Evolutionary conservation across 2,797 vertebrate species (phyloP).

Genomic region (Danio choprae): DNA sequence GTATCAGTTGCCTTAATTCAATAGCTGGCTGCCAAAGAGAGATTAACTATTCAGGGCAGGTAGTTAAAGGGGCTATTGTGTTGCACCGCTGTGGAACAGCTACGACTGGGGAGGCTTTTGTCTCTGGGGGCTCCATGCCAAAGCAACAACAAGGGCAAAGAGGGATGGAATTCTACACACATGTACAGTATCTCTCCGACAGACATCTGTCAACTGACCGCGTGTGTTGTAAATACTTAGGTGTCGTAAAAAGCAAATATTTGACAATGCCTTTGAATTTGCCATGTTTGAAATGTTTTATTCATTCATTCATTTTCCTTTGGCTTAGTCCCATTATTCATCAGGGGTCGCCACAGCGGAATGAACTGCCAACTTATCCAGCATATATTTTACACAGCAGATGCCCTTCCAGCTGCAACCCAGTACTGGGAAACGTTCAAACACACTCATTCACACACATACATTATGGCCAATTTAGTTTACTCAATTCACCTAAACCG

Average conservation of each 20-base stretch:
- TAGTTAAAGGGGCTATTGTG: conserved; percentile 83
- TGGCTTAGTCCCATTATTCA: no score
- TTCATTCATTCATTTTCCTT: no score
- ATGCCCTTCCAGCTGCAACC: no score
- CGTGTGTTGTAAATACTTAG: conserved; percentile 32
- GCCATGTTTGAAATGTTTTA: neutral
- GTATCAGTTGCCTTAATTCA: conserved; percentile 82
- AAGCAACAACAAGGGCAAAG: conserved; percentile 70
- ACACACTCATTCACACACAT: no score
- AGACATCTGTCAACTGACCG: conserved; percentile 36
- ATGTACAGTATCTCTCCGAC: neutral
- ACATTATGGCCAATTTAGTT: no score
- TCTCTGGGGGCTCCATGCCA: conserved; percentile 71
- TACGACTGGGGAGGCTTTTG: conserved; percentile 75
- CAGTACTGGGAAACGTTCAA: no score
- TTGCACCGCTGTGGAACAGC: conserved; percentile 74
- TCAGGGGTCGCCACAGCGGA: no score
- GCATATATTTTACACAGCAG: no score
- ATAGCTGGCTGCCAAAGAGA: conserved; percentile 79
- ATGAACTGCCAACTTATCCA: no score
- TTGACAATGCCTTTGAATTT: neutral
- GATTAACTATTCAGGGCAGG: conserved; percentile 83
- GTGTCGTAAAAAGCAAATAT: neutral
- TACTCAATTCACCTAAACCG: no score
- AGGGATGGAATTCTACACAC: conserved; percentile 52